Evolutionary conservation across 2,797 vertebrate genomes (phyloP), one percentile per base, ranked within the genome.

Genomic region (Anabas testudineus): DNA sequence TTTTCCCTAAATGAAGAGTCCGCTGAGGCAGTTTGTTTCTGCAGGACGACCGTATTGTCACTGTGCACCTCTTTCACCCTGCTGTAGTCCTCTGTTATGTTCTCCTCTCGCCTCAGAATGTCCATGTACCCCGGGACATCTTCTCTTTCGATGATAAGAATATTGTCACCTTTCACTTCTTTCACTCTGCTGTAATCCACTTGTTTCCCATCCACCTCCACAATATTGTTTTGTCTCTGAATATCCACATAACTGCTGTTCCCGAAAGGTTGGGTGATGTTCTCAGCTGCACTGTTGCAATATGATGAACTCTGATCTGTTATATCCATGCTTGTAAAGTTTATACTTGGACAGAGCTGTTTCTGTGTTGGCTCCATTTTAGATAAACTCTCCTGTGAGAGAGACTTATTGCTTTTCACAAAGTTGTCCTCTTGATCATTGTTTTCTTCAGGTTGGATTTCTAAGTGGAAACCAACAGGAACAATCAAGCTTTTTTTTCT

Each of bases 141-240:
- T 28, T 84, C 72, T 72, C 74, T 94, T 78, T 95, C 87, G 71
- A 97, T 86, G 47, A 97, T 81, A 56, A 98, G 74, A 49, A 92
- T 68, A 24, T 83, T 90, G 71, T 92, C 91, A 22, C 87, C 77
- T 13, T 81, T 73, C 67, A 97, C 87, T 22, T 91, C 90, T 69
- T 93, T 94, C 57, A 97, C 95, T 82, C 91, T 93, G 47, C 95
- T 95, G 70, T 97, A 97, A 80, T 96, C 90, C 47, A 95, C 76
- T 19, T 90, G 88, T 53, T 92, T 93, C 32, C 95, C 12, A 30
- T 39, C 46, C 34, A 37, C 80, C 90, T 93, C 36, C 95, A 94
- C 64, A 97, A 96, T 4, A 13, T 15, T 26, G 21, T 26, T 80
- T 95, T n/a, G 66, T n/a, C 58, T 93, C 64, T 94, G 92, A 76